Evolutionary conservation across 2,797 vertebrate species (phyloP).

Genomic region (Hydrocynus forskahlii): DNA sequence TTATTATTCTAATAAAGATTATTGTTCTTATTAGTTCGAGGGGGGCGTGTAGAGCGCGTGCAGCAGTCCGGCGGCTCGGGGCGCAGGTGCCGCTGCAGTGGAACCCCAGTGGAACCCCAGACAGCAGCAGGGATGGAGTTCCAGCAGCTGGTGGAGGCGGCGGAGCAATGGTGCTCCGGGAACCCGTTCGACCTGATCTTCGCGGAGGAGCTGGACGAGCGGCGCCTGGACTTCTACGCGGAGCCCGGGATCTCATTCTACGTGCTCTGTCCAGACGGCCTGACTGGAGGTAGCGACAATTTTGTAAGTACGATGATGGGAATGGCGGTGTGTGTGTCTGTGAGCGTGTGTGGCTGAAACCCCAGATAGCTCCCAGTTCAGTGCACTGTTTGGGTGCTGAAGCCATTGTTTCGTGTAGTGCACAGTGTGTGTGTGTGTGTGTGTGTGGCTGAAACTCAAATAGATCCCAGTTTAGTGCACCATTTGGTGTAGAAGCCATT

Average conservation of each 20-base stretch:
- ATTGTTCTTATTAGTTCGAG: no score
- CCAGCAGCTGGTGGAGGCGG: slow-evolving; percentile 94
- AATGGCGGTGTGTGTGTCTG: slow-evolving; percentile 22
- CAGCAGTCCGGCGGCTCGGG: slow-evolving; percentile 51
- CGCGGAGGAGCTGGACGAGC: slow-evolving; percentile 92
- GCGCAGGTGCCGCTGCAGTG: slow-evolving; percentile 66
- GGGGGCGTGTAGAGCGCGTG: no score
- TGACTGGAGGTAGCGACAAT: slow-evolving; percentile 87
- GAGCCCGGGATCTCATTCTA: slow-evolving; percentile 97
- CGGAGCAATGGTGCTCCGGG: slow-evolving; percentile 94
- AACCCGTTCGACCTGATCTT: slow-evolving; percentile 97
- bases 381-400: not conserved
- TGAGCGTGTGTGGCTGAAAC: not conserved
- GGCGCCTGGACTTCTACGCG: slow-evolving; percentile 96
- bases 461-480: no score
- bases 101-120: slow-evolving; percentile 5
- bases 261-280: slow-evolving; percentile 89
- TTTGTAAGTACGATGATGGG: slow-evolving; percentile 85
- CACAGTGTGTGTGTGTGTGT: no score
- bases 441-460: no score
- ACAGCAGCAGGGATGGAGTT: slow-evolving; percentile 86
- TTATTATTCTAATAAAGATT: no score
- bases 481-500: no score
- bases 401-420: not conserved
- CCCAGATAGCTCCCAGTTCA: not conserved